Percentiles rank a stretch among this genome's conserved stretches.
phyloP scores from a whole-genome alignment of 2,797 vertebrate genomes.

The Pantherophis vulpinus region DNA sequence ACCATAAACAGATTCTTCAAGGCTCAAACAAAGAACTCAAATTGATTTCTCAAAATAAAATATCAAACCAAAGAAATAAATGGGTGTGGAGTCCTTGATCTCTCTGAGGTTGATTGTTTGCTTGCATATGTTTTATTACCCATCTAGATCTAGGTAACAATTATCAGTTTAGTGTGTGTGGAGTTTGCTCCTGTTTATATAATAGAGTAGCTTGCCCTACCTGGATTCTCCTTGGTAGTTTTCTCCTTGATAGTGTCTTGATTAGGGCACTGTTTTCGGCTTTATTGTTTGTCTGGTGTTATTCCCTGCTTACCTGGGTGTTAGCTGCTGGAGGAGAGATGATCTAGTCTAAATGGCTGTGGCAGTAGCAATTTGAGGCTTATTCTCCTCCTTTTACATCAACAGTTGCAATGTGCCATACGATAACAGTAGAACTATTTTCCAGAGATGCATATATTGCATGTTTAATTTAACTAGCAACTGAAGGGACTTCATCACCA shows the following conservation, averaged over 20 bases:
- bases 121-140: neutral
- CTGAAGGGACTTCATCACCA: neutral
- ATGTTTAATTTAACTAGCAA: neutral
- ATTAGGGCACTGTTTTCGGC: neutral
- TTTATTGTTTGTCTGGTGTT: neutral
- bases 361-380: neutral
- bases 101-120: neutral
- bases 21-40: neutral
- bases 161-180: neutral
- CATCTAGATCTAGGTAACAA: neutral
- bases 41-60: neutral
- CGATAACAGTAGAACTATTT: neutral
- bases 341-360: neutral
- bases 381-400: neutral
- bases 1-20: neutral
- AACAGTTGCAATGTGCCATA: neutral
- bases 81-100: neutral
- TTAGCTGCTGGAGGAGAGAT: neutral
- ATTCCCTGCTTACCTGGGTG: neutral
- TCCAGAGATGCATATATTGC: neutral
- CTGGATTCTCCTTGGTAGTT: neutral
- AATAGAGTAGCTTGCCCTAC: neutral
- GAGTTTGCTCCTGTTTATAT: neutral
- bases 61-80: neutral
- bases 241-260: neutral